These are phyloP conservation scores for Caenorhabditis tropicalis DNA, from an alignment of 1,140 invertebrate genomes.

Conservation along the genomic window DNA sequence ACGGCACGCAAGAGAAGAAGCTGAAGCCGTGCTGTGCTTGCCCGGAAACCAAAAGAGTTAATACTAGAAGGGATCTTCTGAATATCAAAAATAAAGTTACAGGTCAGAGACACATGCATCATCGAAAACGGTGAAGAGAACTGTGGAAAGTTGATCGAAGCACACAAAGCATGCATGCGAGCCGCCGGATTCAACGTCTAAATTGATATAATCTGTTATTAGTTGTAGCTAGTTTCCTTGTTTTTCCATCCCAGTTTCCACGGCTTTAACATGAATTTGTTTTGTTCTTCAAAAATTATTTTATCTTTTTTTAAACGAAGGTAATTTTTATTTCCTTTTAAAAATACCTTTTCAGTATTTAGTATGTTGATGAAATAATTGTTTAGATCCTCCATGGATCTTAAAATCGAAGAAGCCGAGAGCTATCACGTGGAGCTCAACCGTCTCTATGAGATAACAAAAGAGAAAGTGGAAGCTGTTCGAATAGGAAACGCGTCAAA, in stretches of 20 bases:
- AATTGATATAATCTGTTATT: slow-evolving; percentile 52
- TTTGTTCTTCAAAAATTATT: background rate
- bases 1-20: slow-evolving; percentile 59
- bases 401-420: slow-evolving; percentile 15
- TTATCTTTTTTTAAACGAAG: no score
- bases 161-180: slow-evolving; percentile 94
- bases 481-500: background rate
- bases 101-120: slow-evolving; percentile 77
- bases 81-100: slow-evolving; percentile 19
- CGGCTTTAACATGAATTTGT: slow-evolving; percentile 36
- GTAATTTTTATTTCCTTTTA: no score
- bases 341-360: no score
- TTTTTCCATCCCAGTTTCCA: background rate
- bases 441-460: slow-evolving; percentile 20
- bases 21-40: slow-evolving; percentile 94
- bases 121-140: slow-evolving; percentile 91
- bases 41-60: slow-evolving; percentile 88
- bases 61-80: background rate
- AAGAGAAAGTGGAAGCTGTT: slow-evolving; percentile 42
- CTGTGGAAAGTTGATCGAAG: slow-evolving; percentile 87
- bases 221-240: slow-evolving; percentile 38
- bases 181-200: slow-evolving; percentile 92
- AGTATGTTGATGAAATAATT: no score
- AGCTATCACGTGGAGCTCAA: slow-evolving; percentile 33
- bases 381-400: background rate